These are phyloP conservation scores for Nomada fucata DNA, from an alignment of 2,888 invertebrate species.

Conservation along the genomic window DNA sequence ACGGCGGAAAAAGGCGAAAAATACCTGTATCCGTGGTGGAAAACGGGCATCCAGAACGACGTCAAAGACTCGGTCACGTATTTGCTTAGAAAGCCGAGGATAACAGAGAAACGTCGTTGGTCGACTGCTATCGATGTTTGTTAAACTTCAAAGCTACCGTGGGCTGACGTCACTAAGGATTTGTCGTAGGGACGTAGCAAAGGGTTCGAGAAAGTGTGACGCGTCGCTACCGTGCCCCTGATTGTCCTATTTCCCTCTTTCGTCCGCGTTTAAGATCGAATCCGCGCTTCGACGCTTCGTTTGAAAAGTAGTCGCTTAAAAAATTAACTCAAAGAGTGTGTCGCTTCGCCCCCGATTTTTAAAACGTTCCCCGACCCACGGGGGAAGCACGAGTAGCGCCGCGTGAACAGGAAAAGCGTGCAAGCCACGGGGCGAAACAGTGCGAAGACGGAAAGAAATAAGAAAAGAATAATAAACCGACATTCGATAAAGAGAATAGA, in stretches of 20 bases:
- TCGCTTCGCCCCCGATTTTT: background rate
- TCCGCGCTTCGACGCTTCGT: too few relatives aligned
- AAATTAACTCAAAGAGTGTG: background rate
- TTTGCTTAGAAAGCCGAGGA: constrained; percentile 54
- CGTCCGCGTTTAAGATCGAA: background rate
- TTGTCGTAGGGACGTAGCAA: constrained; percentile 54
- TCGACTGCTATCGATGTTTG: constrained; percentile 60
- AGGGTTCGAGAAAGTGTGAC: constrained; percentile 41
- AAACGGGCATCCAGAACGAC: constrained; percentile 37
- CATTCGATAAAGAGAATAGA: constrained; percentile 54
- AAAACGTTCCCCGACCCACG: constrained; percentile 4
- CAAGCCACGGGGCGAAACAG: background rate
- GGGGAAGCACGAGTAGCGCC: constrained; percentile 2
- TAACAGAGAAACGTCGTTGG: constrained; percentile 52
- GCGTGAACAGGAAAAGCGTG: constrained; percentile 28
- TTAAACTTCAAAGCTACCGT: constrained; percentile 53
- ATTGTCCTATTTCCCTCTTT: constrained; percentile 33
- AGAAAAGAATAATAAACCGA: constrained; percentile 48
- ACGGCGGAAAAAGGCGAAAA: background rate
- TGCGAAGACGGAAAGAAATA: constrained; percentile 32
- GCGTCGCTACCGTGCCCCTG: constrained; percentile 8
- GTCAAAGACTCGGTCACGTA: constrained; percentile 46
- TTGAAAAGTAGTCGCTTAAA: background rate
- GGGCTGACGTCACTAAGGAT: constrained; percentile 44
- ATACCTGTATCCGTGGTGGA: constrained; percentile 7